Base-by-base conservation (phyloP, 1,140 invertebrate species). In the Trachelipus rathkii region DNA sequence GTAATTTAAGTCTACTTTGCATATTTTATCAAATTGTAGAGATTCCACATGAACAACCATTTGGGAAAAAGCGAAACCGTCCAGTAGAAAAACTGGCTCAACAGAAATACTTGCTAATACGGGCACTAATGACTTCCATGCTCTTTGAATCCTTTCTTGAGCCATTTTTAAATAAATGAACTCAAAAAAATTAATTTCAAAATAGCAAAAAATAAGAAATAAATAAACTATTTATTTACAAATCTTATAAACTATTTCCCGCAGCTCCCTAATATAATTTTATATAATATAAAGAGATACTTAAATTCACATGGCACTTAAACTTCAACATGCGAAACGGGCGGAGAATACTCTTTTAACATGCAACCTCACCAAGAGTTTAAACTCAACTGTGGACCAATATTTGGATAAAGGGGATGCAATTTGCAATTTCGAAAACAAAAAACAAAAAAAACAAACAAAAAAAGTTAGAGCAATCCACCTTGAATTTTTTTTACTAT, bases 1-100 rank as follows among this genome's bases (percentile, higher is more conserved):
- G 78, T 91, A 92, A 11, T 84, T 87, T 74, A 94, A 87, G 84
- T 94, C 93, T 0, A 94, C 91, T 73, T 91, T 85, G 82, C 93
- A 95, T 0, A 92, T 92, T 84, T 93, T 93, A 84, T 93, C 92
- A 81, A 94, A 86, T 82, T 92, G 93, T 15, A 95, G 85, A 84
- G 94, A 82, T 19, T 79, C 77, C 15, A 80, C 78, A 53, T 83
- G 72, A 60, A 81, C 79, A 67, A 81, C 79, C 79, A 81, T 81
- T 50, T 81, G 78, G 67, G 79, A 78, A 72, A 74, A 81, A n/a
- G 74, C 79, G 44, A 81, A 73, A 9, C 79, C 79, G 60, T 81
- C 79, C 67, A 81, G 50, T 72, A 81, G 46, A 76, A 81, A 78
- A 53, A 81, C 75, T 19, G 79, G 79, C 77, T 81, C 79, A 66